Conservation (phyloP, 2,888 invertebrate species). For the Cheilosia vernalis region DNA sequence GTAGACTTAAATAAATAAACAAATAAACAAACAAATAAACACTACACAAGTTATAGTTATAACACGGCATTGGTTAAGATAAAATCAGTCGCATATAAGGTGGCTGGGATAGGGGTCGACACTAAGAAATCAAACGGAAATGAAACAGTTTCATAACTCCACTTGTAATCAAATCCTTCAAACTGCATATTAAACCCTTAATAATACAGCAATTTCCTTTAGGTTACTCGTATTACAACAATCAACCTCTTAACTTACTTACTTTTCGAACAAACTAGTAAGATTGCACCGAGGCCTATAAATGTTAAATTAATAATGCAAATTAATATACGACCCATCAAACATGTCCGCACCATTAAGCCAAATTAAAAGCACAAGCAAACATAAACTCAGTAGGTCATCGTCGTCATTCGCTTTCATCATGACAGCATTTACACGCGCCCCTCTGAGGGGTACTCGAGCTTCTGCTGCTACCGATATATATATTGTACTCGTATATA, state of each 20-base stretch:
- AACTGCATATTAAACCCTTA: too few species aligned
- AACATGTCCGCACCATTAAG: constrained; percentile 64
- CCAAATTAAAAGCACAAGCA: constrained; percentile 43
- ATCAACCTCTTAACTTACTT: background rate
- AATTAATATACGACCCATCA: constrained; percentile 61
- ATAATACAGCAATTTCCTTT: too few species aligned
- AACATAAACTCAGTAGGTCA: constrained; percentile 33
- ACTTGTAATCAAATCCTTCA: too few species aligned
- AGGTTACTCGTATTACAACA: background rate
- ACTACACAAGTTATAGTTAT: too few species aligned
- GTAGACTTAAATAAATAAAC: too few species aligned
- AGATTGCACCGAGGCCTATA: background rate
- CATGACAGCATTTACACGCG: background rate
- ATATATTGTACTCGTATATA: background rate
- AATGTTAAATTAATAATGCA: constrained; percentile 52
- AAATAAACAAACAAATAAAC: too few species aligned
- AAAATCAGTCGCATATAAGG: too few species aligned
- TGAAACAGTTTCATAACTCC: too few species aligned
- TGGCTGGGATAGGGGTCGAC: too few species aligned
- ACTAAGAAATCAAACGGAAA: too few species aligned
- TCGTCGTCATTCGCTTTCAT: constrained; percentile 17
- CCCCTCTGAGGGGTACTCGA: background rate
- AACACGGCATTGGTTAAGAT: too few species aligned
- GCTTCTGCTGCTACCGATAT: background rate
- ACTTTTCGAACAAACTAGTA: background rate